Evolutionary conservation across 2,113 vertebrate species (phyloP), one percentile per base, ranked within the genome.

Genomic region (Euleptes europaea): DNA sequence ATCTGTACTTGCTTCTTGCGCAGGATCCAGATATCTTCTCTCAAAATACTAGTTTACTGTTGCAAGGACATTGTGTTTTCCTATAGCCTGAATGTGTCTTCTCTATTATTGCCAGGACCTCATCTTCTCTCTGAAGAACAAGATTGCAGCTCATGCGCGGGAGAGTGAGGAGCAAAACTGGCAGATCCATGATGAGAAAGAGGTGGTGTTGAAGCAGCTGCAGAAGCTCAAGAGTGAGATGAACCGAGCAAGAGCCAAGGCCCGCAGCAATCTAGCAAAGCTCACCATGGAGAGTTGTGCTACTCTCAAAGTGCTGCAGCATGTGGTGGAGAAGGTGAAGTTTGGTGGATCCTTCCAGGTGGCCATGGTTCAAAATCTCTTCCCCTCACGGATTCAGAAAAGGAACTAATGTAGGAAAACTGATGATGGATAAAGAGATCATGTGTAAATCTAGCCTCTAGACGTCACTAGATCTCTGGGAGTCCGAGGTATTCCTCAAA

Each of bases 151-250:
- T 49, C 94, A 92, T 1, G 90, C 92, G 33, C 89, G 23, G 1
- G 92, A 97, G 33, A 93, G 85, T 0, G 93, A 97, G 63, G 82
- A 94, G 72, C 92, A 92, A 86, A 95, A 85, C 9, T 91, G 57
- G 10, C 70, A 2, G 0, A 21, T 90, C 0, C 88, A 90, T 38
- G 91, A 90, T 0, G 93, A 95, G 28, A 97, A 96, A 74, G 96
- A 97, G 0, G 74, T 92, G 2, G 83, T 94, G 38, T 86, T 95
- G 0, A 38, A 71, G 38, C 94, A 94, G 60, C 94, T 96, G 11
- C 94, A 89, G 42, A 95, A 95, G 88, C 93, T 98, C 4, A 97
- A 96, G 80, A n/a, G 47, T 2, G 92, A 95, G 69, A 89, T 96
- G 92, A 94, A 78, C 57, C 91, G 71, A 51, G 92, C 90, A 4